Evolutionary conservation across 1,140 invertebrate species (phyloP).

Genomic region (Carposina sasakii): DNA sequence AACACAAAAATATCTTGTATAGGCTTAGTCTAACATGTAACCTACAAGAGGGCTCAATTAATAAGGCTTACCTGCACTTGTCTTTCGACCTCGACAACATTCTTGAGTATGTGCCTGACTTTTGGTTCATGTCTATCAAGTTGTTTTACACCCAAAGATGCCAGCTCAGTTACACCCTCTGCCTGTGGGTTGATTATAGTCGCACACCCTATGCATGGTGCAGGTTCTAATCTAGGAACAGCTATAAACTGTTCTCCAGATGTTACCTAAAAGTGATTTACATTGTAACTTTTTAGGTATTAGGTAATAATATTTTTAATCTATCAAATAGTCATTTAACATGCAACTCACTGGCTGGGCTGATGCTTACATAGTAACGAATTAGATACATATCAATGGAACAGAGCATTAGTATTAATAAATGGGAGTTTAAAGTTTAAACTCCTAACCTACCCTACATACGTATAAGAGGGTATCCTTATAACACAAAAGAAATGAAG

Average conservation of each 20-base stretch:
- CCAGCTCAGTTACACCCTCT: slow-evolving; percentile 55
- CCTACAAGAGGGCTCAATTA: background rate
- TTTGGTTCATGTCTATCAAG: slow-evolving; percentile 53
- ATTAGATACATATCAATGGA: too few species aligned
- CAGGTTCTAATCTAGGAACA: slow-evolving; percentile 41
- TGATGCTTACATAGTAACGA: too few species aligned
- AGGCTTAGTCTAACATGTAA: too few species aligned
- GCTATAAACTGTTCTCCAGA: slow-evolving; percentile 70
- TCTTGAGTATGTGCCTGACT: slow-evolving; percentile 42
- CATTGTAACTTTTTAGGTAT: too few species aligned
- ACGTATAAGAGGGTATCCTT: too few species aligned
- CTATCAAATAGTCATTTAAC: too few species aligned
- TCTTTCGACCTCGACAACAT: slow-evolving; percentile 56
- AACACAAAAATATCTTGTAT: too few species aligned
- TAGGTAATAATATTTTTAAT: too few species aligned
- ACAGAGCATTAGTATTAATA: too few species aligned
- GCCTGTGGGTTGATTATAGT: slow-evolving; percentile 54
- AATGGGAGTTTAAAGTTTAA: too few species aligned
- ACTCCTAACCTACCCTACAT: too few species aligned
- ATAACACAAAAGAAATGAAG: background rate
- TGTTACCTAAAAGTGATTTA: slow-evolving; percentile 48
- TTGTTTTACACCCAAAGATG: slow-evolving; percentile 45
- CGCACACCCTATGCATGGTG: slow-evolving; percentile 54
- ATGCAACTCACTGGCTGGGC: too few species aligned
- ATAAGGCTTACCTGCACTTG: slow-evolving; percentile 58